Conservation (phyloP, 2,888 invertebrate species). For the Meloe dianella region DNA sequence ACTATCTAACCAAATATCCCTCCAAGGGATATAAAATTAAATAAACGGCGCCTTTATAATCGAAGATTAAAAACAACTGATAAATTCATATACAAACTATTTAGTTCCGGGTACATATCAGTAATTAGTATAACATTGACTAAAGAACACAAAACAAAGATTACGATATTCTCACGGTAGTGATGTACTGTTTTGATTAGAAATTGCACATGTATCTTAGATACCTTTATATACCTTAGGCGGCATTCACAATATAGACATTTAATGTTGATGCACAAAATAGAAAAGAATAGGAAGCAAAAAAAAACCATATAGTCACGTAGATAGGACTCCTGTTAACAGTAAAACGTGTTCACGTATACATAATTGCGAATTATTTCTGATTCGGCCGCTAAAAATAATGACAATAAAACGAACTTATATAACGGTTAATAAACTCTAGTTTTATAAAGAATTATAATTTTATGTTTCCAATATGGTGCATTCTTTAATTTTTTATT, state of each 20-base stretch:
- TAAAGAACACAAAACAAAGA: neutral
- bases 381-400: slow-evolving; percentile 32
- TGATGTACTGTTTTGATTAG: slow-evolving; percentile 27
- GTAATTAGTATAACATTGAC: neutral
- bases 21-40: neutral
- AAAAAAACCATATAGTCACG: slow-evolving; percentile 43
- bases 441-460: slow-evolving; percentile 18
- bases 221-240: neutral
- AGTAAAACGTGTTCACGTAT: slow-evolving; percentile 48
- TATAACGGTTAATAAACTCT: slow-evolving; percentile 25
- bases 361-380: slow-evolving; percentile 49
- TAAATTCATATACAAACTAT: neutral
- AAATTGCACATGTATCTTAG: slow-evolving; percentile 21
- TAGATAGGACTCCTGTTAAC: slow-evolving; percentile 46
- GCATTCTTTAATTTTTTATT: slow-evolving; percentile 40
- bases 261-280: slow-evolving; percentile 9
- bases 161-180: slow-evolving; percentile 7
- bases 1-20: neutral
- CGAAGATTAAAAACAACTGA: neutral
- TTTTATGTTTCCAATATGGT: slow-evolving; percentile 31
- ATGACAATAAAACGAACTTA: slow-evolving; percentile 23
- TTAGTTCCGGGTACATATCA: neutral
- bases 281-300: neutral
- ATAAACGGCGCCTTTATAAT: neutral
- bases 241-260: slow-evolving; percentile 2